Percentiles rank a stretch among this genome's conserved stretches.
phyloP scores from a whole-genome alignment of 2,797 vertebrate species.

The Thalassophryne amazonica region DNA sequence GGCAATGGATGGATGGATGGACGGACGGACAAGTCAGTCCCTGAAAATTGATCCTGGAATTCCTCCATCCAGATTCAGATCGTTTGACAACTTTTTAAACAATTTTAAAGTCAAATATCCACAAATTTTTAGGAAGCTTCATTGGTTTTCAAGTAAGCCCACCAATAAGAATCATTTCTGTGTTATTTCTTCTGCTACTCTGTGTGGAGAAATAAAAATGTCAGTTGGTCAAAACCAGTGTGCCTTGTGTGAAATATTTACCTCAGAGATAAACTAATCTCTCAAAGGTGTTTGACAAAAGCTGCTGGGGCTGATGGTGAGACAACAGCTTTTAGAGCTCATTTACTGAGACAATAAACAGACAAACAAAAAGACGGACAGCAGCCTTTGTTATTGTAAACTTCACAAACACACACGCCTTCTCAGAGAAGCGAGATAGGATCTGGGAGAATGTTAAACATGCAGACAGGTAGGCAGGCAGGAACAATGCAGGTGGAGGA shows the following conservation, averaged over 20 bases:
- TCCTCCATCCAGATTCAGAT: too few relatives aligned
- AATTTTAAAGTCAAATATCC: too few relatives aligned
- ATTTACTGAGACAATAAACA: constrained; percentile 10
- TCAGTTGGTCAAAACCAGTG: constrained; percentile 1
- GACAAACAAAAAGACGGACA: constrained; percentile 12
- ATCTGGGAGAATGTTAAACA: constrained; percentile 84
- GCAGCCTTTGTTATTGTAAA: constrained; percentile 15
- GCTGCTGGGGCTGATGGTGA: neutral
- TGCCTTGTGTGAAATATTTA: constrained; percentile 8
- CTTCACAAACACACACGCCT: constrained; percentile 21
- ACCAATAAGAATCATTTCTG: neutral
- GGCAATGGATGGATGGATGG: too few relatives aligned
- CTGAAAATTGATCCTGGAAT: too few relatives aligned
- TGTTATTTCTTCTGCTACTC: neutral
- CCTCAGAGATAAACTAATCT: constrained; percentile 3
- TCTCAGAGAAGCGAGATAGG: constrained; percentile 66
- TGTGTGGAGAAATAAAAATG: neutral
- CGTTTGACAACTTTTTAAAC: too few relatives aligned
- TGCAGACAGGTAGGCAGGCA: constrained; percentile 59
- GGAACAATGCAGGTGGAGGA: constrained; percentile 64
- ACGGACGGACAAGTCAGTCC: too few relatives aligned
- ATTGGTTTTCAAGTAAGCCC: too few relatives aligned
- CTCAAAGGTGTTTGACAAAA: constrained; percentile 1
- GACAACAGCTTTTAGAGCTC: constrained; percentile 8
- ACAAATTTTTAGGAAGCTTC: too few relatives aligned